phyloP scores from a whole-genome alignment of 1,140 invertebrate genomes.

The Amphibalanus amphitrite region DNA sequence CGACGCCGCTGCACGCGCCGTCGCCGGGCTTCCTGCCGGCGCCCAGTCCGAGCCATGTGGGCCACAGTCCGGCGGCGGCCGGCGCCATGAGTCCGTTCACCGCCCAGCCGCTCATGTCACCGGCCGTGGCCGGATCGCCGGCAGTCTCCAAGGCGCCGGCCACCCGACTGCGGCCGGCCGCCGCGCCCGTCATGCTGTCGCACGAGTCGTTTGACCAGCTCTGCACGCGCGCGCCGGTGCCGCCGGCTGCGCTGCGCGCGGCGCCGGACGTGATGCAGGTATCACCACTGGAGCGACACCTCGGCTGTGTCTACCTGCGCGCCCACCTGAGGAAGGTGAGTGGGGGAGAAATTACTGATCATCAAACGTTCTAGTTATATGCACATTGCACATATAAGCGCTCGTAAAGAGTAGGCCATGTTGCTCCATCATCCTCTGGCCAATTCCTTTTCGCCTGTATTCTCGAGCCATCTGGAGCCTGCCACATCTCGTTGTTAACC shows the following conservation, averaged over 20 bases:
- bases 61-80: conserved; percentile 4
- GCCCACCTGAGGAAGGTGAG: conserved; percentile 68
- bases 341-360: too few relatives aligned
- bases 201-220: conserved; percentile 73
- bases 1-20: conserved; percentile 37
- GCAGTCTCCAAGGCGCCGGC: conserved; percentile 52
- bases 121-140: conserved; percentile 54
- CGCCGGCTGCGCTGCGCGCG: conserved; percentile 37
- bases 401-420: too few relatives aligned
- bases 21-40: conserved; percentile 28
- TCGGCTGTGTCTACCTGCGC: conserved; percentile 84
- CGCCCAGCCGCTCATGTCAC: conserved; percentile 54
- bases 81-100: conserved; percentile 42
- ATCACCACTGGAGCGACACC: conserved; percentile 62
- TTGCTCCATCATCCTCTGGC: too few relatives aligned
- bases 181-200: conserved; percentile 71
- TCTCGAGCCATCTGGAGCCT: too few relatives aligned
- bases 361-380: too few relatives aligned
- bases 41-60: conserved; percentile 13
- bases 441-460: too few relatives aligned
- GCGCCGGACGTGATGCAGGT: conserved; percentile 34
- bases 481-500: too few relatives aligned
- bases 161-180: conserved; percentile 33
- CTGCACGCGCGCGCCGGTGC: conserved; percentile 53
- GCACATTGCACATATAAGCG: too few relatives aligned